Percentiles rank a stretch among this genome's conserved stretches.
Conservation (phyloP, 2,797 vertebrate species). For the Labeo calbasu region DNA sequence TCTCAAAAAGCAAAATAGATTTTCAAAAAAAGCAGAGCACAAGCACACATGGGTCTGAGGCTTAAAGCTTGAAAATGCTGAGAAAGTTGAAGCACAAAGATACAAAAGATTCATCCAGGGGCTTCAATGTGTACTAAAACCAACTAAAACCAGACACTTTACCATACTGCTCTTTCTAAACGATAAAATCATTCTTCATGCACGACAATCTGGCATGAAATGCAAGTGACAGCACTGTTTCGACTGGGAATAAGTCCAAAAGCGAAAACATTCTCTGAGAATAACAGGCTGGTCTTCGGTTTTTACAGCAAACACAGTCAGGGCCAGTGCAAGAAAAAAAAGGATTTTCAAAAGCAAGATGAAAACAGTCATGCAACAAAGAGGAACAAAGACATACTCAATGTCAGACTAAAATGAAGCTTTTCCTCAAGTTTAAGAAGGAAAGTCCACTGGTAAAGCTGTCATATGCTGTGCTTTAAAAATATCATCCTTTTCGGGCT, state of each 20-base stretch:
- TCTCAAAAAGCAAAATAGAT: not conserved
- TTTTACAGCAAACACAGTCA: not conserved
- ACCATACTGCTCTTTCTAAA: not conserved
- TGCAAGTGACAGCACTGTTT: not conserved
- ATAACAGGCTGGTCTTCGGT: not conserved
- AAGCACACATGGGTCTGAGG: not conserved
- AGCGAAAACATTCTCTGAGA: not conserved
- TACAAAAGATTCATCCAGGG: not conserved
- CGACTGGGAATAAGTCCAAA: conserved; percentile 3
- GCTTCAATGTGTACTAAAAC: conserved; percentile 7
- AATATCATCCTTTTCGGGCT: not conserved
- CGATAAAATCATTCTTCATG: not conserved
- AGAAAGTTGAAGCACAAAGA: not conserved
- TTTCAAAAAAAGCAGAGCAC: conserved; percentile 8
- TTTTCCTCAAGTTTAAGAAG: conserved; percentile 23
- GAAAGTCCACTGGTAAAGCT: conserved; percentile 30
- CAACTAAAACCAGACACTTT: not conserved
- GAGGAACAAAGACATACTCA: not conserved
- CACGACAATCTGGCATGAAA: conserved; percentile 6
- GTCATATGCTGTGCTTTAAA: conserved; percentile 11
- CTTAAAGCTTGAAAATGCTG: conserved; percentile 11
- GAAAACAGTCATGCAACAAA: not conserved
- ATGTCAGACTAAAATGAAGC: conserved; percentile 25
- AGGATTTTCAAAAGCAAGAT: not conserved
- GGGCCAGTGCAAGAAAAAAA: not conserved